Evolutionary conservation across 2,113 vertebrate species (phyloP).

Genomic region (Pristiophorus japonicus): DNA sequence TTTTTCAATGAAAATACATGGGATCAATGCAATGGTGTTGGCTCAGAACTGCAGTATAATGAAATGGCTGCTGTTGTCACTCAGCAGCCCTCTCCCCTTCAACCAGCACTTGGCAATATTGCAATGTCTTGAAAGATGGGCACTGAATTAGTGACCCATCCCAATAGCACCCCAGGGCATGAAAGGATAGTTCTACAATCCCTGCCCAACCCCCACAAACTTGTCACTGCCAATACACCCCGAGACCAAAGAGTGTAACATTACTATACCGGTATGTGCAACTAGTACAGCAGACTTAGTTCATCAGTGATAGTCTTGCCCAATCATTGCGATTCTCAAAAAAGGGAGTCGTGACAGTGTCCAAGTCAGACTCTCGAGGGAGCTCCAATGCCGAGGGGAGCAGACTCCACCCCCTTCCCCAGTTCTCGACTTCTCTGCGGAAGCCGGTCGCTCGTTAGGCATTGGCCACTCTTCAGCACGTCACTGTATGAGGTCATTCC

Average conservation of each 20-base stretch:
- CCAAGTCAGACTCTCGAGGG: no score
- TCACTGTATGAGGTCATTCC: no score
- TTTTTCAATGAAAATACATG: background rate
- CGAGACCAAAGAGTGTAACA: background rate
- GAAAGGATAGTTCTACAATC: background rate
- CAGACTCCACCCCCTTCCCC: no score
- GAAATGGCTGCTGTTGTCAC: background rate
- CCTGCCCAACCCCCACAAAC: background rate
- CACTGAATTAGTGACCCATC: background rate
- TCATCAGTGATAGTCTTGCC: background rate
- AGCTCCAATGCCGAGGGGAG: no score
- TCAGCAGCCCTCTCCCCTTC: background rate
- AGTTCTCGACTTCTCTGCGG: no score
- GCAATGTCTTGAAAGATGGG: no score
- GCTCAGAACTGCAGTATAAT: background rate
- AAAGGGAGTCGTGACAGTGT: no score
- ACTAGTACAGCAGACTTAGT: background rate
- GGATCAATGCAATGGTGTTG: background rate
- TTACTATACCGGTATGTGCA: background rate
- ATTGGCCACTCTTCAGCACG: no score
- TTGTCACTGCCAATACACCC: no score
- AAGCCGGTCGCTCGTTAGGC: no score
- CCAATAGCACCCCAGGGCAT: background rate
- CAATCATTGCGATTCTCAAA: background rate
- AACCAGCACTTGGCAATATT: background rate